Evolutionary conservation across 2,888 invertebrate genomes (phyloP).

Genomic region (Eupithecia dodoneata): DNA sequence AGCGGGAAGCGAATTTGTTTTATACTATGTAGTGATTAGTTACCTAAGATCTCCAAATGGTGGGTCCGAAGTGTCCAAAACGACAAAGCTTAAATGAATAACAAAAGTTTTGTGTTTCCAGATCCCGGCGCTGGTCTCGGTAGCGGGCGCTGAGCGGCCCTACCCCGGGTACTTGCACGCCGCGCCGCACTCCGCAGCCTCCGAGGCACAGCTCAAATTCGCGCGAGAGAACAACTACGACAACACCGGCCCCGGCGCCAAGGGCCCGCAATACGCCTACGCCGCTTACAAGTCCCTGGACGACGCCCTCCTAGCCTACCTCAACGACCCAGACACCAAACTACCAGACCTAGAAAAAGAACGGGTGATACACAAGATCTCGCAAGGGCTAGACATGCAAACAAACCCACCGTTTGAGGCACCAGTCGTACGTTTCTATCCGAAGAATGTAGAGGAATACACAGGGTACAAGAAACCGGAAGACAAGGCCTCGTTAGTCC

Average conservation of each 20-base stretch:
- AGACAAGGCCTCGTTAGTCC: slow-evolving; percentile 16
- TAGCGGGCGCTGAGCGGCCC: slow-evolving; percentile 46
- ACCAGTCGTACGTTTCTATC: slow-evolving; percentile 41
- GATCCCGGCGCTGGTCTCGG: slow-evolving; percentile 51
- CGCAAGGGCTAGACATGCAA: slow-evolving; percentile 20
- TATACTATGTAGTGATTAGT: too few relatives aligned
- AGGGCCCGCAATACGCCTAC: slow-evolving; percentile 65
- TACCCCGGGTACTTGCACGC: slow-evolving; percentile 24
- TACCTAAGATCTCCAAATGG: too few relatives aligned
- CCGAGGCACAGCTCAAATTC: slow-evolving; percentile 70
- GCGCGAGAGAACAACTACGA: slow-evolving; percentile 78
- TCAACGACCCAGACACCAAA: slow-evolving; percentile 74
- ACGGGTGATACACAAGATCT: slow-evolving; percentile 55
- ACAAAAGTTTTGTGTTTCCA: background rate
- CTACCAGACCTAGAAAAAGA: slow-evolving; percentile 66
- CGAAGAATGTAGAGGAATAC: slow-evolving; percentile 58
- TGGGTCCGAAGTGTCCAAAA: background rate
- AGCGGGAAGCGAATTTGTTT: too few relatives aligned
- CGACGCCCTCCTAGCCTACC: slow-evolving; percentile 67
- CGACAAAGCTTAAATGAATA: background rate
- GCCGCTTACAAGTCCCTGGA: slow-evolving; percentile 68
- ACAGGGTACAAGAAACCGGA: slow-evolving; percentile 45
- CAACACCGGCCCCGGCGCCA: slow-evolving; percentile 77
- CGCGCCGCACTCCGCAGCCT: slow-evolving; percentile 61
- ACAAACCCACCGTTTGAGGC: background rate